Base-by-base conservation (phyloP, 2,113 vertebrate genomes). In the Corythornis cristatus region DNA sequence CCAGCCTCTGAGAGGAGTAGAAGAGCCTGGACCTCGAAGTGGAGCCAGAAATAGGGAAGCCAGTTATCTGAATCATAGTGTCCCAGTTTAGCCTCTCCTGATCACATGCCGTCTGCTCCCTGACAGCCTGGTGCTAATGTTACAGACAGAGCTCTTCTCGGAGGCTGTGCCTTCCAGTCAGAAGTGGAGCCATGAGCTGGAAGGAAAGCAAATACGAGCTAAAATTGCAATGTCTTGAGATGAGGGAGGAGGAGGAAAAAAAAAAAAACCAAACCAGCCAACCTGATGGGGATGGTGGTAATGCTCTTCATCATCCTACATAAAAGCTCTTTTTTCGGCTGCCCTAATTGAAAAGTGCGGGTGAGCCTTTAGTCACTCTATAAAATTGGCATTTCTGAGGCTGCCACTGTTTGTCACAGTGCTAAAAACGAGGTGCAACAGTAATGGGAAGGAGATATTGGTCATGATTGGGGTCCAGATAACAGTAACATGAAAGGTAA, bases 21-120 rank as follows among this genome's bases (percentile, higher is more conserved):
- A 65, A 80, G 83, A 70, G 54, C 21, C 46, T 35, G 68, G 64
- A 54, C 76, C 67, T 56, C 25, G 4, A 61, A 68, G 79, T n/a
- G 4, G 54, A 93, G 87, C 74, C 87, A 93, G 93, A 95, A 94
- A 93, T 85, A 93, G 71, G 71, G 82, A 93, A 91, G 75, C 11
- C 1, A 0, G 37, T 81, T 76, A 15, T 87, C 31, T 94, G 93
- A 93, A 84, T 73, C 66, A 57, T 60, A 40, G 86, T 0, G 13
- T 85, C 84, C 96, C 33, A 2, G 83, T 83, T 95, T 94, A 95
- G 88, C 88, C 58, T 88, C 68, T 60, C 25, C 48, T 6, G 57
- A 67, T 91, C 95, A 90, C 88, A 65, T 88, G 90, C 73, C 2
- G 26, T 90, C 83, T 94, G 92, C 72, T 94, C 65, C 68, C 85